These are phyloP conservation scores for Podabrus alpinus DNA, from an alignment of 2,888 invertebrate species.

Conservation along the genomic window DNA sequence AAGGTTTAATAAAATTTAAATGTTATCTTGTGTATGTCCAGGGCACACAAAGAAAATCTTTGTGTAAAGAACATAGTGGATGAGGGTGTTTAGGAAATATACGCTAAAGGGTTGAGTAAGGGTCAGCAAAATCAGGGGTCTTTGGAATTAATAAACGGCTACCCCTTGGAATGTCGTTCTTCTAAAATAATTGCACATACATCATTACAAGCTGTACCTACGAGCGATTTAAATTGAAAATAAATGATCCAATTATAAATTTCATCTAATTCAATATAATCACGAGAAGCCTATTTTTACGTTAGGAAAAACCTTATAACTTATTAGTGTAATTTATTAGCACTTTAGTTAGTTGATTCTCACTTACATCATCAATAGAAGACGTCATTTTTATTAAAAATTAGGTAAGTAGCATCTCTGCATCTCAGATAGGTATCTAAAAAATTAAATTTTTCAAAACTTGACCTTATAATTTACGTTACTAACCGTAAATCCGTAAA, in stretches of 20 bases:
- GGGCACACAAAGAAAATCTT: conserved; percentile 6
- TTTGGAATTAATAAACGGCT: conserved; percentile 50
- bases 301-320: too few relatives aligned
- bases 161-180: conserved; percentile 48
- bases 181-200: conserved; percentile 50
- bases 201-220: conserved; percentile 35
- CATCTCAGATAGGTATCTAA: not conserved
- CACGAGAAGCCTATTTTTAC: not conserved
- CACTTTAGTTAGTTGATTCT: too few relatives aligned
- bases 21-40: not conserved
- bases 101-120: conserved; percentile 31
- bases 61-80: conserved; percentile 17
- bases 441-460: not conserved
- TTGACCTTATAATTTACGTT: not conserved
- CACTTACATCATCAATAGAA: too few relatives aligned
- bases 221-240: conserved; percentile 24
- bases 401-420: too few relatives aligned
- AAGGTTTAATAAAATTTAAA: conserved; percentile 2
- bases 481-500: too few relatives aligned
- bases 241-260: conserved; percentile 11
- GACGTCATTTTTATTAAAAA: too few relatives aligned
- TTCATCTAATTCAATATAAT: not conserved
- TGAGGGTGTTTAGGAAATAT: conserved; percentile 16
- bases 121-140: conserved; percentile 47
- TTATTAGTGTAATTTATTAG: too few relatives aligned